Evolutionary conservation across 37 sponge, comb jelly and placozoan species (phyloP).

Genomic region (Ianthella basta): DNA sequence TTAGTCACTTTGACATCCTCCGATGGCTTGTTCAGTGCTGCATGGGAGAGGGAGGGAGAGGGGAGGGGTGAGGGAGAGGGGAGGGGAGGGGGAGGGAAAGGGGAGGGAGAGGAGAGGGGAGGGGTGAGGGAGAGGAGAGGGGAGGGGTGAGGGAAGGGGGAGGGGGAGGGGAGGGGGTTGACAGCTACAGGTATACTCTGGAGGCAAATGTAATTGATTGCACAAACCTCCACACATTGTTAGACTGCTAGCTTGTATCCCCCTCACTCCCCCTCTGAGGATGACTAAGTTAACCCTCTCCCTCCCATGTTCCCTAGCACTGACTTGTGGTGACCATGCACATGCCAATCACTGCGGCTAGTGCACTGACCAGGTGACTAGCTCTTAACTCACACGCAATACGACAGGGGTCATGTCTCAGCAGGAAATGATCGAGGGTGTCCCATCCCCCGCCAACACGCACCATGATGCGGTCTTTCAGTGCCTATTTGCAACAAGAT

Average conservation of each 20-base stretch:
- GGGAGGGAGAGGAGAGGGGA: neutral
- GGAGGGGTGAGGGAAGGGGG: neutral
- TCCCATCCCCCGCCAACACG: slow-evolving; percentile 89
- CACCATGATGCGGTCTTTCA: slow-evolving; percentile 74
- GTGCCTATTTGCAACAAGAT: slow-evolving; percentile 29
- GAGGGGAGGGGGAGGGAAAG: neutral
- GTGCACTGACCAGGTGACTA: too few species aligned
- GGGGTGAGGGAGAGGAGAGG: neutral
- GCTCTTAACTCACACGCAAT: slow-evolving; percentile 15
- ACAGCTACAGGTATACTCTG: too few species aligned
- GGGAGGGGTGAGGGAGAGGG: neutral
- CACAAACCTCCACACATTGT: too few species aligned
- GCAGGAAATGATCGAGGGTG: slow-evolving; percentile 78
- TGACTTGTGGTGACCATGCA: too few species aligned
- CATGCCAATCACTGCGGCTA: too few species aligned
- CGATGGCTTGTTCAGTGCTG: neutral
- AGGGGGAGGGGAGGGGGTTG: neutral
- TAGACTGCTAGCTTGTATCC: too few species aligned
- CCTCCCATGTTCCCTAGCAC: too few species aligned
- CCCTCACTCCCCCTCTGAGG: too few species aligned
- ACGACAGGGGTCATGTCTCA: slow-evolving; percentile 78
- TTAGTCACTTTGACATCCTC: neutral
- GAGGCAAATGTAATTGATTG: too few species aligned
- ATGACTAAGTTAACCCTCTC: too few species aligned
- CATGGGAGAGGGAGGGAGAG: neutral